These are phyloP conservation scores for Scomberomorus guttatus DNA, from an alignment of 2,797 vertebrate species.

Conservation along the genomic window DNA sequence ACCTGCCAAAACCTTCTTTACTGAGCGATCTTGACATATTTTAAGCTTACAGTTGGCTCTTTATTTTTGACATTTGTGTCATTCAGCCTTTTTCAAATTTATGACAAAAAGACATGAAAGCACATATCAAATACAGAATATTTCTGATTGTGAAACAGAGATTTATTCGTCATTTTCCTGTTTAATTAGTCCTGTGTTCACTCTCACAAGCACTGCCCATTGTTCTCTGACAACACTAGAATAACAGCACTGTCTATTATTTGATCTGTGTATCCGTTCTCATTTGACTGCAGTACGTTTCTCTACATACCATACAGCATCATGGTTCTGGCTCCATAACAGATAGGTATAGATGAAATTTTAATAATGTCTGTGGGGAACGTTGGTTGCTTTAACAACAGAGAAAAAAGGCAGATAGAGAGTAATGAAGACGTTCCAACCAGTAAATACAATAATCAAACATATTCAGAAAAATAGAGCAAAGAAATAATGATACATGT, in stretches of 20 bases:
- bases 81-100: not conserved
- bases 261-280: not conserved
- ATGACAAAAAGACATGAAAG: not conserved
- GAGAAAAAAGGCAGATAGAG: constrained; percentile 11
- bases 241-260: not conserved
- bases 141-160: not conserved
- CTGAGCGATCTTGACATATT: not conserved
- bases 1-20: not conserved
- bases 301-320: not conserved
- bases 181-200: constrained; percentile 10
- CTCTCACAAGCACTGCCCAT: not conserved
- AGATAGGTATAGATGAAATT: constrained; percentile 26
- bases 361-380: constrained; percentile 43
- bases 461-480: constrained; percentile 1
- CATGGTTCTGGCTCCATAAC: constrained; percentile 2
- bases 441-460: constrained; percentile 35
- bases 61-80: not conserved
- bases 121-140: not conserved
- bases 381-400: constrained; percentile 16
- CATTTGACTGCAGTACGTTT: constrained; percentile 2
- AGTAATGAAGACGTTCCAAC: constrained; percentile 34
- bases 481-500: constrained; percentile 16
- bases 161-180: constrained; percentile 1
- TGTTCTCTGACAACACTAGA: not conserved
- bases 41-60: not conserved